Conservation (phyloP, 2,797 vertebrate genomes). For the Leptatherina wallacei region DNA sequence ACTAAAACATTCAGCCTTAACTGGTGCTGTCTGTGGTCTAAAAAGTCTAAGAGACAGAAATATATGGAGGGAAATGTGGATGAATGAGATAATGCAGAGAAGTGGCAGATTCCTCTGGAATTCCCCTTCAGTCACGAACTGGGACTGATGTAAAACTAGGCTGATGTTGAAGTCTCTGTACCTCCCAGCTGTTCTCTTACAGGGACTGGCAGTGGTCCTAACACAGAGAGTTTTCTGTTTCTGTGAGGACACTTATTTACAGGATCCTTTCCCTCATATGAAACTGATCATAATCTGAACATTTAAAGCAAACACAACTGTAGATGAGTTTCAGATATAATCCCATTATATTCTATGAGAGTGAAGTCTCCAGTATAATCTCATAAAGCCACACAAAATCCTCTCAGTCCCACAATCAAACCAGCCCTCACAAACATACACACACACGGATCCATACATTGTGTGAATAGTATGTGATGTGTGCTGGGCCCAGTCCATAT, state of each 20-base stretch:
- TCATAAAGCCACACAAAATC: background rate
- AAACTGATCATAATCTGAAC: background rate
- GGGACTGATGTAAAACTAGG: constrained; percentile 26
- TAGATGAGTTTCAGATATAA: background rate
- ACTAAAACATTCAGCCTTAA: background rate
- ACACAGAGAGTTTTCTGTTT: background rate
- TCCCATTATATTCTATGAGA: background rate
- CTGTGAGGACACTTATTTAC: background rate
- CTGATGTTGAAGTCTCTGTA: constrained; percentile 14
- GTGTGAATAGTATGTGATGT: constrained; percentile 62
- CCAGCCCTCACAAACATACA: background rate
- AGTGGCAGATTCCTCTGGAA: constrained; percentile 32
- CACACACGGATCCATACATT: constrained; percentile 55
- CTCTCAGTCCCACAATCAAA: background rate
- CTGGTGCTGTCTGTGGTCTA: background rate
- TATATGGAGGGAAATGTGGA: background rate
- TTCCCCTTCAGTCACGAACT: constrained; percentile 28
- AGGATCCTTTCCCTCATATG: background rate
- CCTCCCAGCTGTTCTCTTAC: constrained; percentile 20
- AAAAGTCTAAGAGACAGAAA: background rate
- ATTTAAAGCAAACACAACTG: background rate
- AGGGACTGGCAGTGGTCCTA: background rate
- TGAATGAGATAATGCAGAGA: background rate
- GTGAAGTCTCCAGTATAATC: background rate
- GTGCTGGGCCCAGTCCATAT: constrained; percentile 62